Conservation (phyloP, 2,888 invertebrate genomes). For the Drosophila merina region DNA sequence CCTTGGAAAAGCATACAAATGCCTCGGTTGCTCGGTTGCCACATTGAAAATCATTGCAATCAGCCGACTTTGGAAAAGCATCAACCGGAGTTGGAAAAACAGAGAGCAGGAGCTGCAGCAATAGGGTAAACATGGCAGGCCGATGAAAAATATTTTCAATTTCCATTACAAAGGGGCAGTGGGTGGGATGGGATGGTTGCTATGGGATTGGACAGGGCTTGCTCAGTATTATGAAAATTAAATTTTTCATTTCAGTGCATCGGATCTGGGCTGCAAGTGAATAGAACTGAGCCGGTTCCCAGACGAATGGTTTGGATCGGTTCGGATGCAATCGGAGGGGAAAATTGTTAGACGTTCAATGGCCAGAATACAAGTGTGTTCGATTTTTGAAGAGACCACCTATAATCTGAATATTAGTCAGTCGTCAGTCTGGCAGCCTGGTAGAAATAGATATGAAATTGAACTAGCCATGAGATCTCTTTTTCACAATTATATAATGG, state of each 20-base stretch:
- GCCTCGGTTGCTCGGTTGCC: slow-evolving; percentile 42
- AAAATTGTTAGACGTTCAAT: slow-evolving; percentile 67
- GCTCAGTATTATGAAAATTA: slow-evolving; percentile 74
- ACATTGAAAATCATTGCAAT: slow-evolving; percentile 54
- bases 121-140: slow-evolving; percentile 60
- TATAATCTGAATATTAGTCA: slow-evolving; percentile 10
- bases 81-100: slow-evolving; percentile 13
- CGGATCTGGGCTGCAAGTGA: slow-evolving; percentile 49
- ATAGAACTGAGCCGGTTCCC: slow-evolving; percentile 58
- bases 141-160: slow-evolving; percentile 74
- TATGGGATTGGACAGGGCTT: slow-evolving; percentile 54
- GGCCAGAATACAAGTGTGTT: slow-evolving; percentile 25
- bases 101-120: not conserved
- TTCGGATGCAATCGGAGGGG: slow-evolving; percentile 40
- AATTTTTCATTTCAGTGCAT: slow-evolving; percentile 78
- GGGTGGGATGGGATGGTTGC: slow-evolving; percentile 10
- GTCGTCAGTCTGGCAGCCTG: slow-evolving; percentile 5
- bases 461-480: slow-evolving; percentile 7
- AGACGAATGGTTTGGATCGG: not conserved
- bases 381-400: slow-evolving; percentile 42
- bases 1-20: slow-evolving; percentile 56
- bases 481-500: not conserved
- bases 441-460: slow-evolving; percentile 33
- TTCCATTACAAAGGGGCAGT: slow-evolving; percentile 71
- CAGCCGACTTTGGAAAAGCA: slow-evolving; percentile 22